Percentiles rank a stretch among this genome's conserved stretches.
Conservation (phyloP, 2,888 invertebrate species). For the Pseudolycoriella hygida region DNA sequence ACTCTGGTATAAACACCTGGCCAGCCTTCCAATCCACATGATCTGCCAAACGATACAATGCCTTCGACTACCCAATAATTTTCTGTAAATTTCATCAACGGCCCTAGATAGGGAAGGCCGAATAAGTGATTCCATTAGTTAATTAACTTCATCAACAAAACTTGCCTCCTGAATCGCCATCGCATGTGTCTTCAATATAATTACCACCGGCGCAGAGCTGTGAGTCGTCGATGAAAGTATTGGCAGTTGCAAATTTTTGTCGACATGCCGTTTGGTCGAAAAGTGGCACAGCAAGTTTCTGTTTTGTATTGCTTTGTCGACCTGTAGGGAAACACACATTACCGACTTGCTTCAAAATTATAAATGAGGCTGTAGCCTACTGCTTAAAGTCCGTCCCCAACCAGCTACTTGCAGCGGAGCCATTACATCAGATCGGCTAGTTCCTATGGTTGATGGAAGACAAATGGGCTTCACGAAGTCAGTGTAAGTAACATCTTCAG, state of each 20-base stretch:
- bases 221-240: conserved; percentile 21
- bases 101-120: no score
- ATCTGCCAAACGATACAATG: conserved; percentile 48
- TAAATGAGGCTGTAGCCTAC: conserved; percentile 11
- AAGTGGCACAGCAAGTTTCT: conserved; percentile 32
- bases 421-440: conserved; percentile 20
- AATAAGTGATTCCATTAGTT: no score
- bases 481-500: conserved; percentile 32
- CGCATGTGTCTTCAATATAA: conserved; percentile 48
- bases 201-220: conserved; percentile 56
- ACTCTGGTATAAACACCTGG: conserved; percentile 54
- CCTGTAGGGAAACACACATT: conserved; percentile 20
- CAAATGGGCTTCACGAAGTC: conserved; percentile 43
- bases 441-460: conserved; percentile 26
- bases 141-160: no score
- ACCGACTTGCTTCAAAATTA: no score
- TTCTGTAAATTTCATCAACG: conserved; percentile 39
- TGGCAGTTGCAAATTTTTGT: conserved; percentile 14
- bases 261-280: conserved; percentile 30
- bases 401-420: conserved; percentile 36
- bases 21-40: conserved; percentile 42
- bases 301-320: conserved; percentile 35
- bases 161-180: conserved; percentile 50
- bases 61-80: conserved; percentile 41
- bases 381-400: conserved; percentile 40